Conservation (phyloP, 1,140 invertebrate genomes). For the Camponotus pennsylvanicus region DNA sequence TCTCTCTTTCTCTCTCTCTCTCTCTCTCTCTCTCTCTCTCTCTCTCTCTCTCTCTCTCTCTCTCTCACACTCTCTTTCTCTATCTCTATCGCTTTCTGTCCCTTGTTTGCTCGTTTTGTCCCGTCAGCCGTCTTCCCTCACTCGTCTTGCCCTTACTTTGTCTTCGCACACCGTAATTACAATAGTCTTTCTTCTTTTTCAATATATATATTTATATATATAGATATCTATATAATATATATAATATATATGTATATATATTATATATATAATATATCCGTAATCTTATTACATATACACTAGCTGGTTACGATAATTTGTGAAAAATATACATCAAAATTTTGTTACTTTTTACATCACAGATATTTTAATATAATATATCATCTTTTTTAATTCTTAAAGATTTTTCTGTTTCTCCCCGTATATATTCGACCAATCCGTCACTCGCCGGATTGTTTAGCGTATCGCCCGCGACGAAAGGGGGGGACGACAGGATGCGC, state of each 20-base stretch:
- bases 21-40: conserved; percentile 40
- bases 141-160: conserved; percentile 65
- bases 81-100: conserved; percentile 52
- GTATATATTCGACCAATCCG: conserved; percentile 79
- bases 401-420: conserved; percentile 81
- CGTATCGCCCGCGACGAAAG: conserved; percentile 72
- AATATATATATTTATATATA: conserved; percentile 50
- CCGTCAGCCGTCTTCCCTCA: conserved; percentile 65
- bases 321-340: conserved; percentile 87
- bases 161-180: conserved; percentile 81
- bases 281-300: conserved; percentile 85
- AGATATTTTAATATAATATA: conserved; percentile 87
- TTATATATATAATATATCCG: conserved; percentile 68
- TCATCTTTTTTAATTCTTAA: conserved; percentile 85
- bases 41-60: conserved; percentile 43
- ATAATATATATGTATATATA: conserved; percentile 16
- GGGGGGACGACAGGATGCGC: conserved; percentile 66
- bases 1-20: conserved; percentile 29
- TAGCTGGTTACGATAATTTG: conserved; percentile 86
- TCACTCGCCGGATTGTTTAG: conserved; percentile 72
- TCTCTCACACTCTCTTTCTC: conserved; percentile 30
- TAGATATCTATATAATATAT: conserved; percentile 48
- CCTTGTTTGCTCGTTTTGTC: conserved; percentile 60
- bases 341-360: conserved; percentile 87
- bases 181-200: conserved; percentile 78